Base-by-base conservation (phyloP, 2,113 vertebrate species). In the Phocoena sinus region DNA sequence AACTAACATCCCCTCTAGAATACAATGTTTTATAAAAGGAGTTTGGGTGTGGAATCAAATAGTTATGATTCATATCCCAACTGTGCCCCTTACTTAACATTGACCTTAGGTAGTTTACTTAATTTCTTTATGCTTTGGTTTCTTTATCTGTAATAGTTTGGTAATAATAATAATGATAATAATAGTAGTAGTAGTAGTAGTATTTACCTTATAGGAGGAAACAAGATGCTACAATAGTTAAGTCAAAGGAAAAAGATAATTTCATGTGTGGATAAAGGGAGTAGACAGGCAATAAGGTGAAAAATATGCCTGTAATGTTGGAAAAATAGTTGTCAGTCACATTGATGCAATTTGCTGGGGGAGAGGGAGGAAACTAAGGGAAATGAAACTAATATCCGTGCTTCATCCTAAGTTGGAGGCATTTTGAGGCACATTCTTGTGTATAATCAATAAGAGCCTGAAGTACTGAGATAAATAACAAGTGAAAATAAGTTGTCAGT, bases 401-500 rank as follows among this genome's bases (percentile, higher is more conserved):
- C 26, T 93, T 93, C 33, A 70, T 76, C 70, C 65, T 53, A 82
- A 56, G 25, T 84, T 90, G 58, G 53, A 84, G 63, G 38, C 50
- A 41, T 89, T 95, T 82, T 92, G 95, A 92, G 83, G 41, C 33
- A 82, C 1, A 21, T 68, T 95, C 68, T 83, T 76, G 47, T 87
- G 15, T 90, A 53, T 1, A 81, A 71, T 92, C 73, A 93, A 50
- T 97, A 94, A 88, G 44, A 76, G 44, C 53, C 63, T 85, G 60
- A 95, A 96, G 77, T 71, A 68, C 70, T 77, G 47, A 85, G 65
- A 88, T 77, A 95, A 84, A 79, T 93, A 85, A 62, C 71, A 91
- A 93, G 26, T 6, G 1, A 96, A 94, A 96, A 89, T 91, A 97
- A 94, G 56, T 88, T 96, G 67, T 70, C 63, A 84, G 28, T 94